Base-by-base conservation (phyloP, 1,140 invertebrate genomes). In the Telenomus remus region DNA sequence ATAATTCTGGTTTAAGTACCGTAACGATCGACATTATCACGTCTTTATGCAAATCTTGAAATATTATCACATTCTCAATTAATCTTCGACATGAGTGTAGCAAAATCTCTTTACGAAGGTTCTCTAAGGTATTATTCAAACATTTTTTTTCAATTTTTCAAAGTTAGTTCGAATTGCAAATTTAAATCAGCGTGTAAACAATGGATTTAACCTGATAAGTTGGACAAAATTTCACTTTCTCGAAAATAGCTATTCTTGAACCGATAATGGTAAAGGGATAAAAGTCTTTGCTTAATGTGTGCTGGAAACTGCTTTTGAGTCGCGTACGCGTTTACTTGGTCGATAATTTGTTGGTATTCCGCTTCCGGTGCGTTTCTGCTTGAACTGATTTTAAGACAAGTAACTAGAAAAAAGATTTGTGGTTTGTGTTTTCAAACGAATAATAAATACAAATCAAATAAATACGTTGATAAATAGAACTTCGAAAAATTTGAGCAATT, bases 161-260 rank as follows among this genome's bases (percentile, higher is more conserved):
- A n/a, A n/a, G n/a, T n/a, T n/a, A n/a, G n/a, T n/a, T n/a, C n/a
- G n/a, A n/a, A n/a, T n/a, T n/a, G n/a, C 37, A 11, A 39, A 39
- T 39, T 39, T 39, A 39, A 39, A 3, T 39, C 9, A 11, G 1
- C 1, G 9, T 2, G 3, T 39, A 39, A 39, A 39, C 9, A 1
- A 39, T 4, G 9, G 9, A 39, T 11, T 11, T 39, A 27, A 88
- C 86, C 83, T 64, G 86, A 82, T 63, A 88, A 56, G 51, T 54
- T 80, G 0, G 78, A 64, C 4, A 86, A 35, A 49, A 88, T 85
- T 11, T 63, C 79, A 34, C 81, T 83, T 44, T 85, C 81, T 2
- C 69, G 80, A 49, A 87, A 88, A 53, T 84, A 87, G 70, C 75
- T 84, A 8, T 84, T 82, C 48, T 78, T 75, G 42, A 85, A 88